Base-by-base conservation (phyloP, 2,797 vertebrate species). In the Aulostomus chinensis region DNA sequence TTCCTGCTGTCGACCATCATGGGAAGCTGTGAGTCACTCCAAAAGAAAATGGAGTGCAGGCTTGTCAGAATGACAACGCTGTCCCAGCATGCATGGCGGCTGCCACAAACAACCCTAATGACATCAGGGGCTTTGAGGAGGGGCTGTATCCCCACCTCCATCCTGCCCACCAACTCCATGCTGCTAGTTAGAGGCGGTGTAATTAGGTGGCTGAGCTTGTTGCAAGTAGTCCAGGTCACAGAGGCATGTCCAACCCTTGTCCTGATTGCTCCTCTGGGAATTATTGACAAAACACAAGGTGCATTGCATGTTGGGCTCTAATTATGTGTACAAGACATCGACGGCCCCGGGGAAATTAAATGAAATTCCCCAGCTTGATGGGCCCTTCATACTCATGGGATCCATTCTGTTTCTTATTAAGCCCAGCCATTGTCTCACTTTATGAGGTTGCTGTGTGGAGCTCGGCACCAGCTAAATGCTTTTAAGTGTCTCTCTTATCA, bases 291-390 rank as follows among this genome's bases (percentile, higher is more conserved):
- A 91, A 94, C 92, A 93, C 92, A 91, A 92, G 90, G 86, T 93
- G 91, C 91, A 89, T 91, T 94, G 92, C 94, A 91, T 93, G 91
- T 92, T 93, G 92, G 92, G 89, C 92, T 94, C 93, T 96, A 96
- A 96, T 97, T 96, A 97, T 95, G 94, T 94, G 93, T 96, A 96
- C 92, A 94, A 95, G 94, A 93, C 94, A 93, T 91, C 88, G 87
- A 89, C 84, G 89, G 91, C 96, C 94, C 93, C 63, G 85, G 96
- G 95, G 95, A 98, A 98, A 97, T 97, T 96, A 96, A 96, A 94
- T 92, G 91, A 93, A 94, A 96, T 96, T 94, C 94, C 94, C 94
- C 87, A 93, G 92, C 91, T 94, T 93, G 94, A 95, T 94, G 78
- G 93, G 92, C 92, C 77, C 80, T 78, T 58, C 85, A 79, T 91